Evolutionary conservation across 2,888 invertebrate species (phyloP).

Genomic region (Lasioglossum zephyrum): DNA sequence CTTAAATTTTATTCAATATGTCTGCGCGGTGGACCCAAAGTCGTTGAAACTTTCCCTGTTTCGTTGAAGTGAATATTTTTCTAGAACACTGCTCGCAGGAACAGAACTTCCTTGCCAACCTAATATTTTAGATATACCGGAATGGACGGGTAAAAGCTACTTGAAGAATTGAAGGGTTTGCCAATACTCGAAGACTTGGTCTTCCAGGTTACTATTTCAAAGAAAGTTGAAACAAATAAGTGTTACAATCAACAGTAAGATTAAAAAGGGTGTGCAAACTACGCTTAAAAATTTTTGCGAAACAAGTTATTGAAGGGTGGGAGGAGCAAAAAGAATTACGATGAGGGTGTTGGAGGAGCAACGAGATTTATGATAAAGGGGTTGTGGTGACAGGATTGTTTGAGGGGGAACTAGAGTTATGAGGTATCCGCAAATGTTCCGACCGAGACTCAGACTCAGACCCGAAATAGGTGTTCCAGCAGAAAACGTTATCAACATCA

Average conservation of each 20-base stretch:
- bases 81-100: neutral
- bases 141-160: neutral
- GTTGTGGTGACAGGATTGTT: neutral
- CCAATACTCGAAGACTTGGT: slow-evolving; percentile 1
- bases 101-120: neutral
- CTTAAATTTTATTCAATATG: neutral
- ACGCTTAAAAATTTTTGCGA: neutral
- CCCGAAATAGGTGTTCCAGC: slow-evolving; percentile 31
- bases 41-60: neutral
- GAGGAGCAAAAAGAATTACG: neutral
- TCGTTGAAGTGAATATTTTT: neutral
- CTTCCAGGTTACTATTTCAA: neutral
- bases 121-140: neutral
- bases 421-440: neutral
- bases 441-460: slow-evolving; percentile 24
- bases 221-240: neutral
- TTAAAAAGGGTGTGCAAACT: neutral
- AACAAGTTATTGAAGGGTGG: neutral
- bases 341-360: neutral
- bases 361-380: neutral
- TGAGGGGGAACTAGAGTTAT: neutral
- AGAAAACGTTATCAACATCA: slow-evolving; percentile 27
- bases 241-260: neutral
- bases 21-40: neutral
- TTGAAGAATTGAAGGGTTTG: neutral